phyloP scores from a whole-genome alignment of 35 echinoderm and acorn worm genomes.

The Stichopus chloronotus region DNA sequence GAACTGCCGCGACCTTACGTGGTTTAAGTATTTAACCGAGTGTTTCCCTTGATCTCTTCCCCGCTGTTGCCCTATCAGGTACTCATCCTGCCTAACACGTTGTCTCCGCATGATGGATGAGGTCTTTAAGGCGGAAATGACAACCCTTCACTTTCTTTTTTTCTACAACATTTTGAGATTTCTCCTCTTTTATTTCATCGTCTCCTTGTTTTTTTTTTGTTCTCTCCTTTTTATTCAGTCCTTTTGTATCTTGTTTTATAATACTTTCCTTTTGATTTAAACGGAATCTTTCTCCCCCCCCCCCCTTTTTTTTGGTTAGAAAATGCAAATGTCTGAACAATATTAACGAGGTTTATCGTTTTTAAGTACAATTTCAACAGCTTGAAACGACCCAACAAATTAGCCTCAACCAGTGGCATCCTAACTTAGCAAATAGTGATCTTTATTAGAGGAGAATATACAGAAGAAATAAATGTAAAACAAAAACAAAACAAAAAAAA shows the following conservation, averaged over 20 bases:
- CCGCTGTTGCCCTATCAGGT: background rate
- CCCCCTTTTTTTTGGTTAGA: background rate
- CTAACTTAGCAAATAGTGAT: no score
- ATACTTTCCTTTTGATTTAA: background rate
- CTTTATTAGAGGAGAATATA: no score
- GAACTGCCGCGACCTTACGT: background rate
- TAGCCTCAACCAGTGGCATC: no score
- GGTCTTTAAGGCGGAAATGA: constrained; percentile 38
- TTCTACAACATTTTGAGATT: background rate
- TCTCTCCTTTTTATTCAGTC: background rate
- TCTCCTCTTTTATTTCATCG: background rate
- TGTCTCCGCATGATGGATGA: constrained; percentile 26
- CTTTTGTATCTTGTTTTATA: background rate
- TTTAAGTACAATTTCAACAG: no score
- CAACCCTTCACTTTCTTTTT: constrained; percentile 21
- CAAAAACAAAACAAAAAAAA: no score
- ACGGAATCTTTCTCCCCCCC: background rate
- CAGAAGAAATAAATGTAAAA: no score
- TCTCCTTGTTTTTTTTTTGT: background rate
- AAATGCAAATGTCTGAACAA: background rate
- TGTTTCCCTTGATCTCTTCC: background rate
- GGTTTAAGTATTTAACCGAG: constrained; percentile 2
- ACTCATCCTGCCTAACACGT: background rate
- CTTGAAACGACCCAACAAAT: no score
- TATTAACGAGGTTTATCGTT: no score